phyloP scores from a whole-genome alignment of 2,797 vertebrate species.

The Rallus crepitans region DNA sequence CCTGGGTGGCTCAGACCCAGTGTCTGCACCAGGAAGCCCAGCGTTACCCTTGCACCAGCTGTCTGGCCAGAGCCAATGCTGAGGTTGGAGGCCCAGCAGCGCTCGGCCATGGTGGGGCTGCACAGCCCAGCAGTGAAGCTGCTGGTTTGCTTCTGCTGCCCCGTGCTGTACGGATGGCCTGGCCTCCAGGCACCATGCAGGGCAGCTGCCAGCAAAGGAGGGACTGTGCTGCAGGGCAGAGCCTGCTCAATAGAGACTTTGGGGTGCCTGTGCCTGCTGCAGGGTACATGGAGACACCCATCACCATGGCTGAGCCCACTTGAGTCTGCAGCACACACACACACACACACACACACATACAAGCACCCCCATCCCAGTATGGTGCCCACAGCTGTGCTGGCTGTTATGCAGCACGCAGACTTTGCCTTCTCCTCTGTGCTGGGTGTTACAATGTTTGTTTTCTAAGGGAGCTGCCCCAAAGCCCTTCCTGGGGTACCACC shows the following conservation, averaged over 20 bases:
- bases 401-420: background rate
- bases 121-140: rapidly evolving
- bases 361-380: rapidly evolving
- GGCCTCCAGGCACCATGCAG: rapidly evolving
- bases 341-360: background rate
- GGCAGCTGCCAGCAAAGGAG: rapidly evolving
- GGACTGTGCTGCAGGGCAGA: background rate
- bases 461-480: background rate
- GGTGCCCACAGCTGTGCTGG: background rate
- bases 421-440: background rate
- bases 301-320: background rate
- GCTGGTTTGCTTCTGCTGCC: rapidly evolving
- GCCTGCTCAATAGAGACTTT: background rate
- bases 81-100: rapidly evolving
- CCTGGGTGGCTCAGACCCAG: background rate
- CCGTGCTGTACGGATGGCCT: background rate
- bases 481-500: background rate
- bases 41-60: background rate
- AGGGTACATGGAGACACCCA: rapidly evolving
- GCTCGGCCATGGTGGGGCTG: background rate
- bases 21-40: background rate
- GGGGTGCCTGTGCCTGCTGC: background rate
- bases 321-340: rapidly evolving
- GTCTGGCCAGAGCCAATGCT: background rate
- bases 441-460: background rate